Base-by-base conservation (phyloP, 2,113 vertebrate genomes). In the Cyanoramphus novaezelandiae region DNA sequence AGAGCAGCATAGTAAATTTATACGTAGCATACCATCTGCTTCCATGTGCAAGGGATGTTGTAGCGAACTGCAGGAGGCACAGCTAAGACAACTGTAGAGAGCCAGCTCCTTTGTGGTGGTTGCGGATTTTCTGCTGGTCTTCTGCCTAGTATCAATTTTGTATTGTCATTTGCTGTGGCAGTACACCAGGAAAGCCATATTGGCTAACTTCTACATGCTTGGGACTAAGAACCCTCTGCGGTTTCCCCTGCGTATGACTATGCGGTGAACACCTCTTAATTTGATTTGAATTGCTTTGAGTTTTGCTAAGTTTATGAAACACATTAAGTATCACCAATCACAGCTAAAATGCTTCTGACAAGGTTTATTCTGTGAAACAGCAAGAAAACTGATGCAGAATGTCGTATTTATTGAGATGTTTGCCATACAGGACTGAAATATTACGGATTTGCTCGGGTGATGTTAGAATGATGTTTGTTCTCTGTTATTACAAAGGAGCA, bases 21-120 rank as follows among this genome's bases (percentile, higher is more conserved):
- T 96, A 93, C 10, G 62, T 94, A 77, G 86, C 12, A 13, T 87
- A 79, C 95, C 95, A 97, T 96, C 96, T 96, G 96, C 93, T 97
- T 82, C 78, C 74, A 43, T 82, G 53, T 67, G 65, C 2, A 0
- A 79, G 35, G 64, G 87, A 88, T 95, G 92, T 83, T 96, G 49
- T 39, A 81, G 57, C 62, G 50, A 92, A 83, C 79, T 82, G 47
- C 86, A 62, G 95, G 83, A 96, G 64, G 70, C 67, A 86, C 65
- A 53, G 80, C 68, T 74, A 49, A 63, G 89, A 43, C 35, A 82
- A 82, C 39, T 41, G 9, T 18, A 60, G 53, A 91, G 44, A 91
- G 31, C 31, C 69, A 79, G 2, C 57, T 79, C 52, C 44, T 93
- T 83, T 25, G 6, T 46, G 49, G 50, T 82, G 41, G 74, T 93